Conservation (phyloP, 2,797 vertebrate genomes). For the Vultur gryphus region DNA sequence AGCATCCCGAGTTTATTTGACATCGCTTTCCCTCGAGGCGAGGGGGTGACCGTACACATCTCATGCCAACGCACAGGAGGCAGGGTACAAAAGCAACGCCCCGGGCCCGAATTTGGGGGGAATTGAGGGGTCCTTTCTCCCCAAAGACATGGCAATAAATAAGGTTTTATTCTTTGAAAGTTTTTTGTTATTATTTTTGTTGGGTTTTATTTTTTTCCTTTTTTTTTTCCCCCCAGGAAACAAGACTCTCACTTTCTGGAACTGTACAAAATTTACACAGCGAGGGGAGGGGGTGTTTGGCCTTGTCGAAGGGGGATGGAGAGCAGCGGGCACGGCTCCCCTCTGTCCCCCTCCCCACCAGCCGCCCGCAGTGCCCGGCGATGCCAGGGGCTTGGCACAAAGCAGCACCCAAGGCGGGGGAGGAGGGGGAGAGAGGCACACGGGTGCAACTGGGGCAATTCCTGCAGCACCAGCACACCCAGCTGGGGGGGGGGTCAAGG, state of each 20-base stretch:
- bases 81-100: slow-evolving; percentile 86
- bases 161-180: slow-evolving; percentile 56
- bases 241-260: slow-evolving; percentile 82
- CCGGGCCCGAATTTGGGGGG: slow-evolving; percentile 64
- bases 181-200: not conserved
- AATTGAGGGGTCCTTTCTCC: slow-evolving; percentile 68
- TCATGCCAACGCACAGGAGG: slow-evolving; percentile 91
- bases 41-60: slow-evolving; percentile 82
- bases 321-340: not conserved
- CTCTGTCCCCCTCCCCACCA: not conserved
- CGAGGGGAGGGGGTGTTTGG: slow-evolving; percentile 8
- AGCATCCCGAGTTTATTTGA: slow-evolving; percentile 90
- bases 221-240: slow-evolving; percentile 75
- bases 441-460: slow-evolving; percentile 22
- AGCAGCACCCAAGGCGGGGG: slow-evolving; percentile 11
- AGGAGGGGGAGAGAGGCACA: not conserved
- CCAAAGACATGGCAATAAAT: slow-evolving; percentile 93
- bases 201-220: not conserved
- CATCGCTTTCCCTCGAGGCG: slow-evolving; percentile 67
- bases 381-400: slow-evolving; percentile 10
- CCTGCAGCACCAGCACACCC: slow-evolving; percentile 40
- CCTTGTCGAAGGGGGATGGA: not conserved
- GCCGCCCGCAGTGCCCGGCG: not conserved
- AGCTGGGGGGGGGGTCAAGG: not conserved
- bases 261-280: slow-evolving; percentile 97